Evolutionary conservation across 2,888 invertebrate species (phyloP), one percentile per base, ranked within the genome.

Genomic region (Hofmannophila pseudospretella): DNA sequence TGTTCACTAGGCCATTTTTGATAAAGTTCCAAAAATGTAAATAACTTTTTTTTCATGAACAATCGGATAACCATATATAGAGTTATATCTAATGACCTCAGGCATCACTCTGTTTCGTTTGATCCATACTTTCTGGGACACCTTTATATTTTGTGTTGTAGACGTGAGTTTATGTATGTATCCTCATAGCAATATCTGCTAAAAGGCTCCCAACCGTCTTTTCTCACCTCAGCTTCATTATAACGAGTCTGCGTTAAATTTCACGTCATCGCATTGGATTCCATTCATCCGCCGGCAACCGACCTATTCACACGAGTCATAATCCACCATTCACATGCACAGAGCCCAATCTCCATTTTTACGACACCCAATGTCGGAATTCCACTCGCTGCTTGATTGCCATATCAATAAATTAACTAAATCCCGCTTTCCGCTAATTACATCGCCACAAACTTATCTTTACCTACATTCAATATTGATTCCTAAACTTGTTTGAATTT

Each of bases 321-420:
- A 60, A 61, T 56, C 43, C 47, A 44, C 57, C 48, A 59, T 62
- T 59, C 51, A 50, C 51, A 62, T 62, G 58, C 64, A 45, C 36
- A 41, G 42, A 36, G 40, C 37, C 41, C 49, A 49, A 58, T 60
- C 55, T 54, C 46, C 57, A 66, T 59, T 54, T 61, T 59, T 53
- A 62, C 49, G 55, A 58, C 48, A 40, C 45, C 47, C 49, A 50
- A 45, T 54, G 54, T 56, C 49, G 52, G 54, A 53, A 54, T 54
- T 48, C 50, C 47, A 46, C 54, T 57, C 53, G 49, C 39, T 50
- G 47, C 42, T 51, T 49, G 55, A 51, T 54, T 51, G 50, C 49
- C 44, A 47, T 53, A 48, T 48, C 56, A 53, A 54, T 57, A 58
- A 57, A 54, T 49, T 56, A 53, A 48, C 41, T 27, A 47, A 50